These are phyloP conservation scores for Alcedo atthis DNA, from an alignment of 2,797 vertebrate genomes.

Conservation along the genomic window DNA sequence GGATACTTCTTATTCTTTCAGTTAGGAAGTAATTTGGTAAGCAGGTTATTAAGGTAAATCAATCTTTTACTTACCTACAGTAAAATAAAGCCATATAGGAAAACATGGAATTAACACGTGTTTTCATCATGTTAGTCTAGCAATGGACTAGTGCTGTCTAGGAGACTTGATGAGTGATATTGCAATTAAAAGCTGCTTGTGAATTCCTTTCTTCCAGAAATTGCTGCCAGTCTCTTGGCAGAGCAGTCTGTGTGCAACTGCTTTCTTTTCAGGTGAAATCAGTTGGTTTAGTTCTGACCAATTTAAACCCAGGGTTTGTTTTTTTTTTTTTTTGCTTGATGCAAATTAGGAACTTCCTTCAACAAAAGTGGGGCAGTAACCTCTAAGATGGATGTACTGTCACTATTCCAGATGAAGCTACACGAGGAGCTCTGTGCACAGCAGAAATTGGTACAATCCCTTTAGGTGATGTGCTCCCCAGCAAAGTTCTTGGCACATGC, in stretches of 20 bases:
- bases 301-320: not conserved
- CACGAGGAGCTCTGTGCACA: not conserved
- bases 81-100: not conserved
- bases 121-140: not conserved
- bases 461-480: not conserved
- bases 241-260: not conserved
- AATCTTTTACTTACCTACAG: not conserved
- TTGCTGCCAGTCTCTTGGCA: not conserved
- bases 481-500: not conserved
- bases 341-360: not conserved
- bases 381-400: not conserved
- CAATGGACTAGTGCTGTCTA: not conserved
- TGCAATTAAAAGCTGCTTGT: not conserved
- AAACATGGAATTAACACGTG: not conserved
- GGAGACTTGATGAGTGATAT: not conserved
- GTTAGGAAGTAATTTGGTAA: not conserved
- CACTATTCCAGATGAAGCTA: not conserved
- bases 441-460: not conserved
- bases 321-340: not conserved
- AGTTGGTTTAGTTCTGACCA: not conserved
- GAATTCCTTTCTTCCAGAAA: conserved; percentile 14
- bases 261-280: not conserved
- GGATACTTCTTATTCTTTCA: not conserved
- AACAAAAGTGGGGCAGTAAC: not conserved
- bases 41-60: not conserved